A percentile compares a stretch with the other conserved stretches of the same genome.
Conservation (phyloP, 2,888 invertebrate genomes). For the Spilarctia lutea region DNA sequence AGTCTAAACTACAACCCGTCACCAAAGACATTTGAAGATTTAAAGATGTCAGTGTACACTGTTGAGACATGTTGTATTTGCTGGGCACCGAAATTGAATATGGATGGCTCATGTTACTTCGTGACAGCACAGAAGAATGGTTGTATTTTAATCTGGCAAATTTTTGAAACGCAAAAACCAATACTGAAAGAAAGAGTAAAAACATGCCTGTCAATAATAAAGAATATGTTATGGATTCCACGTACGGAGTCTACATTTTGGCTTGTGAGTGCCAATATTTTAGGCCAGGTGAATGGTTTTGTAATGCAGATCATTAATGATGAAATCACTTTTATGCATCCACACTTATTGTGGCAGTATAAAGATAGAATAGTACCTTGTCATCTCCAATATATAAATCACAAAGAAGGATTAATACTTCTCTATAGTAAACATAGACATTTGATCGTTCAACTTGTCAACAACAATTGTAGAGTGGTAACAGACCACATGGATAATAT, state of each 20-base stretch:
- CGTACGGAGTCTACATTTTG: constrained; percentile 50
- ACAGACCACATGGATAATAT: constrained; percentile 65
- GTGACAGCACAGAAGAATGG: constrained; percentile 75
- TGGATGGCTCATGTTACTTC: constrained; percentile 65
- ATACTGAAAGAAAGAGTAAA: constrained; percentile 51
- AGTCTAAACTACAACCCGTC: constrained; percentile 38
- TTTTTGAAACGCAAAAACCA: constrained; percentile 48
- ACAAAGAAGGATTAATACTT: constrained; percentile 60
- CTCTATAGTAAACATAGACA: constrained; percentile 75
- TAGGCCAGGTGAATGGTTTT: constrained; percentile 63
- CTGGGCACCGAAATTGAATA: constrained; percentile 63
- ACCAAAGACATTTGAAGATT: constrained; percentile 52
- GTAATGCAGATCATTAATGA: constrained; percentile 56
- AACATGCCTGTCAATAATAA: constrained; percentile 59
- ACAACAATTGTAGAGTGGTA: constrained; percentile 58
- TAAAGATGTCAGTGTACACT: constrained; percentile 60
- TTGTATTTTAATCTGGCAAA: constrained; percentile 67
- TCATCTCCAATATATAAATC: constrained; percentile 52
- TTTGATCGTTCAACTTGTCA: constrained; percentile 65
- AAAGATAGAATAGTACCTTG: constrained; percentile 72
- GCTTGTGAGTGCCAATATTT: constrained; percentile 62
- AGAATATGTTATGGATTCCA: constrained; percentile 65
- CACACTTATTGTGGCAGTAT: constrained; percentile 62
- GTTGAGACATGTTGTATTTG: constrained; percentile 68
- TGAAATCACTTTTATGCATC: constrained; percentile 46